phyloP scores from a whole-genome alignment of 2,888 invertebrate species.

The Rotaria macrura region DNA sequence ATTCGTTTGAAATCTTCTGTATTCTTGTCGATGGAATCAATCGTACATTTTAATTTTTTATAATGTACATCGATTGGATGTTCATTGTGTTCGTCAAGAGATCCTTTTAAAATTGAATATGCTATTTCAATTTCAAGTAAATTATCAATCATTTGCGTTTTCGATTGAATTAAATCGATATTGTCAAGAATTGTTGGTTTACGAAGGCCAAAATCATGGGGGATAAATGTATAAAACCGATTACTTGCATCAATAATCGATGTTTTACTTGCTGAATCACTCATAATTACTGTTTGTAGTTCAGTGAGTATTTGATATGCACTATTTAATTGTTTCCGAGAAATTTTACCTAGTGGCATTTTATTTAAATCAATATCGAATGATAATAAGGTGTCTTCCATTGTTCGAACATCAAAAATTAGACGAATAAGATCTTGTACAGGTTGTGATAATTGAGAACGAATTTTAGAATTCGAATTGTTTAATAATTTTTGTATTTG shows the following conservation, averaged over 20 bases:
- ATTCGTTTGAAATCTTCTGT: slow-evolving; percentile 66
- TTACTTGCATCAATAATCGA: slow-evolving; percentile 74
- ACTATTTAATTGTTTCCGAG: slow-evolving; percentile 66
- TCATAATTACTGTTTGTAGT: slow-evolving; percentile 39
- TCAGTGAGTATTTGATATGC: slow-evolving; percentile 68
- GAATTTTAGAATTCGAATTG: background rate
- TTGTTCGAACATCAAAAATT: slow-evolving; percentile 77
- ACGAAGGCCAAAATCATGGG: slow-evolving; percentile 79
- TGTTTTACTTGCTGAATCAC: slow-evolving; percentile 47
- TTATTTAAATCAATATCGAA: slow-evolving; percentile 78
- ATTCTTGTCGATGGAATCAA: slow-evolving; percentile 56
- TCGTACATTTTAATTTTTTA: slow-evolving; percentile 69
- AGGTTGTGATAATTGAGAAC: background rate
- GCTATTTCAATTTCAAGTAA: slow-evolving; percentile 88
- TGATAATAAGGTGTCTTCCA: slow-evolving; percentile 83
- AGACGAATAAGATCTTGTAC: slow-evolving; percentile 60
- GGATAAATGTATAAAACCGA: slow-evolving; percentile 83
- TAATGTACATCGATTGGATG: slow-evolving; percentile 75
- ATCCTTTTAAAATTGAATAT: slow-evolving; percentile 65
- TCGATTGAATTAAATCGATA: slow-evolving; percentile 60
- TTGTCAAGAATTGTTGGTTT: slow-evolving; percentile 71
- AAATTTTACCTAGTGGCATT: slow-evolving; percentile 93
- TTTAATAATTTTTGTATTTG: slow-evolving; percentile 38
- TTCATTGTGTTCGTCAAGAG: slow-evolving; percentile 46
- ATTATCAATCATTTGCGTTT: slow-evolving; percentile 77